Base-by-base conservation (phyloP, 2,888 invertebrate species). In the Callyntrura guangdongensis region DNA sequence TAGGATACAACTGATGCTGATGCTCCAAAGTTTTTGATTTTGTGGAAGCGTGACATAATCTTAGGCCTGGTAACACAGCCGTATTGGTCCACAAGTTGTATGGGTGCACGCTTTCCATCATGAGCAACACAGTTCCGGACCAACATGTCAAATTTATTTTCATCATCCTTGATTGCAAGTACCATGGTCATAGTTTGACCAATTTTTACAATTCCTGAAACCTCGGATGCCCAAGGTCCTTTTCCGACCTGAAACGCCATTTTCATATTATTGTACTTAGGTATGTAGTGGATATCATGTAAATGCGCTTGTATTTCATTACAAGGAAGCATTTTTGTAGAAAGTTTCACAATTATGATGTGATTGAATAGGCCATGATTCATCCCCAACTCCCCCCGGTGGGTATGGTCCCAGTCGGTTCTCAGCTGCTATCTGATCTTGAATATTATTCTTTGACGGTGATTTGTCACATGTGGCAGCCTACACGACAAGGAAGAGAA, bases 131-230 rank as follows among this genome's bases (percentile, higher is more conserved):
- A 98, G 95, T 98, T 98, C 92, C 98, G 96, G 53, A 98, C 98
- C 93, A 98, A 95, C 98, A 98, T 98, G 94, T 98, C 98, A 95
- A 98, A 98, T 95, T 98, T 98, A 94, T 98, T 98, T 95, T 98
- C 98, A 94, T 98, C 98, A 94, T 98, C 98, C 95, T 98, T 98
- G 94, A 98, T 98, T 25, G 98, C 98, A 91, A 98, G 96, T 12
- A 98, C 98, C 98, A 98, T 98, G 11, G 98, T 98, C 98, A 98
- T 98, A 0, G 98, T 98, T 95, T 98, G 98, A 27, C 98, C 98
- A 93, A 98, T 98, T 95, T 98, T 98, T 11, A 98, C 98, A 94
- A 98, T 98, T 86, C 98, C 98, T 0, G 98, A 98, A 49, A 98
- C 98, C 95, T 98, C 98, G 14, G 98, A 98, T n/a, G 98, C 98